These are phyloP conservation scores for Drosophila mettleri DNA, from an alignment of 2,888 invertebrate genomes.

Conservation along the genomic window DNA sequence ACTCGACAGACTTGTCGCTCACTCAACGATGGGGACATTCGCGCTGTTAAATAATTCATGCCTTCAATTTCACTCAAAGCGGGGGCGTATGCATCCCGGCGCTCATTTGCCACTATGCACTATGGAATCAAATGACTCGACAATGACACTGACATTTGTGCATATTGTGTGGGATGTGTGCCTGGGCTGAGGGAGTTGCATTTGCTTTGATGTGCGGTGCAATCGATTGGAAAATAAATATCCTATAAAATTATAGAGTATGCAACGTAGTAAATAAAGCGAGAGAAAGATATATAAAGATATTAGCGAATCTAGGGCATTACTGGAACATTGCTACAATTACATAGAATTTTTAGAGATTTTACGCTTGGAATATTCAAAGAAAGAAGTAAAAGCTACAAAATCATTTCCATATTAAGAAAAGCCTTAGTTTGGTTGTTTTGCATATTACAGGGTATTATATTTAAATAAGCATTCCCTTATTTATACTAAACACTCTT, in stretches of 20 bases:
- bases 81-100: slow-evolving; percentile 11
- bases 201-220: background rate
- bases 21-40: slow-evolving; percentile 13
- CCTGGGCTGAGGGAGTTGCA: background rate
- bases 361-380: too few relatives aligned
- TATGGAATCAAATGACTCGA: slow-evolving; percentile 38
- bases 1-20: slow-evolving; percentile 35
- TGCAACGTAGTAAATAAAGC: background rate
- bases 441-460: background rate
- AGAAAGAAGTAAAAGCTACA: too few relatives aligned
- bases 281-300: too few relatives aligned
- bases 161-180: background rate
- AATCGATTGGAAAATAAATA: background rate
- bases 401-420: too few relatives aligned
- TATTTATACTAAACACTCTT: background rate
- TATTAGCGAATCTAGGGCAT: too few relatives aligned
- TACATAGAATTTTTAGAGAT: too few relatives aligned
- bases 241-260: background rate
- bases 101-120: slow-evolving; percentile 18
- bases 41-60: slow-evolving; percentile 67
- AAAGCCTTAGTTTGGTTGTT: background rate
- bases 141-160: slow-evolving; percentile 64
- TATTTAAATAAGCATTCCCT: background rate
- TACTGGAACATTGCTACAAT: too few relatives aligned
- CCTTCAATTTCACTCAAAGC: slow-evolving; percentile 24